Percentiles rank a stretch among this genome's conserved stretches.
phyloP scores from a whole-genome alignment of 2,797 vertebrate genomes.

The Arnoldichthys spilopterus region DNA sequence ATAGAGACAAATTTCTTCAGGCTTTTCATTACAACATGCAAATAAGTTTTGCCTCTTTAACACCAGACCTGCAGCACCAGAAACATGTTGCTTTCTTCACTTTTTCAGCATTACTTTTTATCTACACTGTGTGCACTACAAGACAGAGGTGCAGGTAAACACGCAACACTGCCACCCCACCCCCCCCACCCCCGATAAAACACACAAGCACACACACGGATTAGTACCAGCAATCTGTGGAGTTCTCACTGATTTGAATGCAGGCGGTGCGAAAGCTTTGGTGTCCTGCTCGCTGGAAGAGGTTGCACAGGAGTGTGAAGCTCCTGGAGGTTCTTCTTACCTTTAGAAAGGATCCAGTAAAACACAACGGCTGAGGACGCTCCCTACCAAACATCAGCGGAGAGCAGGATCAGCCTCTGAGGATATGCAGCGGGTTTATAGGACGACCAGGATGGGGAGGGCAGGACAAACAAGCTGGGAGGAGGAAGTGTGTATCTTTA shows the following conservation, averaged over 20 bases:
- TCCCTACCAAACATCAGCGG: neutral
- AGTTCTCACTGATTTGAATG: too few relatives aligned
- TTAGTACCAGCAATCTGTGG: too few relatives aligned
- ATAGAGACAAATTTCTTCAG: constrained; percentile 48
- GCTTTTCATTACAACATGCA: constrained; percentile 41
- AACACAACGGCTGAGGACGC: neutral
- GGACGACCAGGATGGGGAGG: constrained; percentile 48
- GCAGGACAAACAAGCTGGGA: constrained; percentile 17
- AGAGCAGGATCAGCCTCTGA: constrained; percentile 25
- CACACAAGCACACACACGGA: neutral
- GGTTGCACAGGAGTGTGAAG: neutral
- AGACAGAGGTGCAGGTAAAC: neutral
- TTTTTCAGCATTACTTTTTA: neutral
- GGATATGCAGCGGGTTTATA: constrained; percentile 50
- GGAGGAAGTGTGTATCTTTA: constrained; percentile 5
- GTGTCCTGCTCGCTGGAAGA: neutral
- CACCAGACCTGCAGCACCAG: neutral
- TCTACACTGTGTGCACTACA: neutral
- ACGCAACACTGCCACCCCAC: neutral
- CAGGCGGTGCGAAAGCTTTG: too few relatives aligned
- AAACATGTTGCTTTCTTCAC: neutral
- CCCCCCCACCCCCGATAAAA: neutral
- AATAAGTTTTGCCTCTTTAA: constrained; percentile 22
- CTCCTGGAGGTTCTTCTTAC: constrained; percentile 17
- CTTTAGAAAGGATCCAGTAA: neutral